Conservation (phyloP, 2,113 vertebrate genomes). For the Triplophysa tibetana region DNA sequence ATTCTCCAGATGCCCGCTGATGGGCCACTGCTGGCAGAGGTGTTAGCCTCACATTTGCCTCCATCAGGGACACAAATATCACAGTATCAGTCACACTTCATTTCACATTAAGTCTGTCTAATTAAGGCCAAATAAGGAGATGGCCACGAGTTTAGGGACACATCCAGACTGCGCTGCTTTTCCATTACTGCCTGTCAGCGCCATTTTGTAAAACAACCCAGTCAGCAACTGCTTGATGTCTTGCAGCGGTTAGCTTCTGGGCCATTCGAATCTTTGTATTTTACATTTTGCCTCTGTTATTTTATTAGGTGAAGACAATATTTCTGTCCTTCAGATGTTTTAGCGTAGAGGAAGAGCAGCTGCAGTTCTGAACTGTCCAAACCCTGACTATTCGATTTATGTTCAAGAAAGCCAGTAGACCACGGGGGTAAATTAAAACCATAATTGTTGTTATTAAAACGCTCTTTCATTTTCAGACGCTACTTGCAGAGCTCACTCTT, state of each 20-base stretch:
- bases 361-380: not conserved
- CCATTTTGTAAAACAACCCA: conserved; percentile 32
- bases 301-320: not conserved
- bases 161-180: conserved; percentile 21
- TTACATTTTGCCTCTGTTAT: not conserved
- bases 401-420: conserved; percentile 26
- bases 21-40: conserved; percentile 57
- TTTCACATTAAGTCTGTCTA: conserved; percentile 47
- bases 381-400: conserved; percentile 8
- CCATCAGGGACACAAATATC: conserved; percentile 59
- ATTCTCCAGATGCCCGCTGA: conserved; percentile 46
- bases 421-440: conserved; percentile 56
- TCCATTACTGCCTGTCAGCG: conserved; percentile 6
- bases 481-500: conserved; percentile 31
- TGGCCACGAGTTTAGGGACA: conserved; percentile 9
- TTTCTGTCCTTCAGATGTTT: conserved; percentile 14
- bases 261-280: not conserved
- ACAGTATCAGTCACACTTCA: conserved; percentile 52
- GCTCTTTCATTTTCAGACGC: conserved; percentile 9
- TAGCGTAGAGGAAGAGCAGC: not conserved
- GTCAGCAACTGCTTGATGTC: conserved; percentile 15
- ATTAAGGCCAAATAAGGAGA: conserved; percentile 35
- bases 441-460: conserved; percentile 54
- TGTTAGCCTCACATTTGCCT: conserved; percentile 65
- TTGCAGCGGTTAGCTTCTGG: not conserved